These are phyloP conservation scores for Marisa cornuarietis DNA, from an alignment of 1,140 invertebrate genomes.

Conservation along the genomic window DNA sequence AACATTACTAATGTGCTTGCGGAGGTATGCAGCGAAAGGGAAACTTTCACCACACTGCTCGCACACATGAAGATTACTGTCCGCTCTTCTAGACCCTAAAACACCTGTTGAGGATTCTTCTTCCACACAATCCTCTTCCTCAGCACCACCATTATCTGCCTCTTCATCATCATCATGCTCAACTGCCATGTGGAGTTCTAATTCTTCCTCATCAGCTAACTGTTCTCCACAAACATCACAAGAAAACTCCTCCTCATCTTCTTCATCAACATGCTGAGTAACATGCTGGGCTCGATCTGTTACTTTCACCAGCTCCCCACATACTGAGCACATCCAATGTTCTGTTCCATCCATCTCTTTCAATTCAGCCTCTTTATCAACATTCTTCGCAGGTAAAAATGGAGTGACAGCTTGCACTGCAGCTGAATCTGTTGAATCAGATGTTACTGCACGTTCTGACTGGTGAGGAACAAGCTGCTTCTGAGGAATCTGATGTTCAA, in stretches of 20 bases:
- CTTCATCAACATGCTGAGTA: slow-evolving; percentile 11
- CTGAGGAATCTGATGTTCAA: no score
- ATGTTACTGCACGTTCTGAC: no score
- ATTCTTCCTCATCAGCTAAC: slow-evolving; percentile 13
- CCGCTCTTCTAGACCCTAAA: no score
- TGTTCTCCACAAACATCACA: slow-evolving; percentile 18
- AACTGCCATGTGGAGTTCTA: slow-evolving; percentile 23
- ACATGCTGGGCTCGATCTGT: slow-evolving; percentile 12
- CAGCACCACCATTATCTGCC: slow-evolving; percentile 9
- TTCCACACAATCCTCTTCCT: slow-evolving; percentile 1
- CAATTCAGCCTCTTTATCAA: no score
- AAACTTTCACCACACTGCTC: slow-evolving; percentile 5
- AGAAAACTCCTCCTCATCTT: slow-evolving; percentile 16
- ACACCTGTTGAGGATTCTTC: background rate
- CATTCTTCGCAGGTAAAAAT: no score
- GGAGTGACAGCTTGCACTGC: no score
- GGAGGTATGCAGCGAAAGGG: slow-evolving; percentile 20
- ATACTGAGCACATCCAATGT: slow-evolving; percentile 22
- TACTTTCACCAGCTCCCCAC: slow-evolving; percentile 4
- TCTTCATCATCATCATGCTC: slow-evolving; percentile 20
- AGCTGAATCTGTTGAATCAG: no score
- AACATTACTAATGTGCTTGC: slow-evolving; percentile 3
- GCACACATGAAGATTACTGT: background rate
- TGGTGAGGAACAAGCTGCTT: no score
- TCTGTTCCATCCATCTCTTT: no score